These are phyloP conservation scores for Bombus affinis DNA, from an alignment of 1,140 invertebrate genomes.

Conservation along the genomic window DNA sequence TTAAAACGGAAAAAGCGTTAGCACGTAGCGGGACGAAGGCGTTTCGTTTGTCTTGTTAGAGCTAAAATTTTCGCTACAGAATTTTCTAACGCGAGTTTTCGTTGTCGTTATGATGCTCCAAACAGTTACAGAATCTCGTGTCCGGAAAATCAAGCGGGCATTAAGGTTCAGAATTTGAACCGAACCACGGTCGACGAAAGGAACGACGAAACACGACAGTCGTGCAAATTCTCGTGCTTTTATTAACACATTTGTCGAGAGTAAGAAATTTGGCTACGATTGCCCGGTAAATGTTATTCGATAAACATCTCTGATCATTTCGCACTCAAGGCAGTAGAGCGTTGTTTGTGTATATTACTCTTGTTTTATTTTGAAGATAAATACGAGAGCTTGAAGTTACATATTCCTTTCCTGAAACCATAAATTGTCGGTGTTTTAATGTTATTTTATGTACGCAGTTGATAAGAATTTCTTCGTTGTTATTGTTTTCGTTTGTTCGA, in stretches of 20 bases:
- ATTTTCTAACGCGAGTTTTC: not conserved
- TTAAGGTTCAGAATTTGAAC: not conserved
- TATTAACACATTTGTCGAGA: not conserved
- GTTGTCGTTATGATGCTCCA: not conserved
- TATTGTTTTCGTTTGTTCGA: not conserved
- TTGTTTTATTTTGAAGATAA: not conserved
- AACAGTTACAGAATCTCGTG: not conserved
- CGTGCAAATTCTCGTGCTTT: not conserved
- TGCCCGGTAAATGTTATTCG: not conserved
- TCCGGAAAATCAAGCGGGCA: not conserved
- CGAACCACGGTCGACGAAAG: not conserved
- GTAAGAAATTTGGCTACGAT: not conserved
- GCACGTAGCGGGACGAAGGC: not conserved
- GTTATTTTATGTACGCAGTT: not conserved
- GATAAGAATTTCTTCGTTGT: not conserved
- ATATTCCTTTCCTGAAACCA: not conserved
- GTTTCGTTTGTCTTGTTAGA: conserved; percentile 25
- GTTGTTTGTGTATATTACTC: not conserved
- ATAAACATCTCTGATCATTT: not conserved
- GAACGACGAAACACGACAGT: not conserved
- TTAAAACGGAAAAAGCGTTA: conserved; percentile 1
- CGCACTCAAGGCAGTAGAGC: not conserved
- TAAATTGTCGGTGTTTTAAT: not conserved
- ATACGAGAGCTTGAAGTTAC: not conserved
- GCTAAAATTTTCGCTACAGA: not conserved